Conservation (phyloP, 2,113 vertebrate species). For the Tamias sibiricus region DNA sequence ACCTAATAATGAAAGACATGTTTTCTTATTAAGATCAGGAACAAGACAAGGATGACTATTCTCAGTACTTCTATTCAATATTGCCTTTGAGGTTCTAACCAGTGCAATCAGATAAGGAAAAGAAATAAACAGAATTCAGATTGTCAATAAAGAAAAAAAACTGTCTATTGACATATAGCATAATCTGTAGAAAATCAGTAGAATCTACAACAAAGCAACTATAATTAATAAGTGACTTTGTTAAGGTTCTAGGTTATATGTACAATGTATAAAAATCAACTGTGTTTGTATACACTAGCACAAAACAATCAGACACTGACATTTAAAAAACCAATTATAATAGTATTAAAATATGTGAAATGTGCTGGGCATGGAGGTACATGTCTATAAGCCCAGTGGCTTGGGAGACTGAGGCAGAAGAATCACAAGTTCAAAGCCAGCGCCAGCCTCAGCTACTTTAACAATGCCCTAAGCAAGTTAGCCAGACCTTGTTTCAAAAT, state of each 20-base stretch:
- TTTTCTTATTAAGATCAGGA: neutral
- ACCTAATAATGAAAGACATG: neutral
- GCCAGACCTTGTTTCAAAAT: no score
- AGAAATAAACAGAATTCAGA: neutral
- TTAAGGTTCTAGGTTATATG: neutral
- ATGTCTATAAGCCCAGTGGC: no score
- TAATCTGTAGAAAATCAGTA: conserved; percentile 11
- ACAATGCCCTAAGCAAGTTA: no score
- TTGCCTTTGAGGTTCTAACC: neutral
- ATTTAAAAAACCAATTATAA: neutral
- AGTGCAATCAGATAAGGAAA: neutral
- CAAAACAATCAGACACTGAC: no score
- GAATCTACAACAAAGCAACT: neutral
- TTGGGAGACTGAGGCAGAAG: no score
- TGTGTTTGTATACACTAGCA: neutral
- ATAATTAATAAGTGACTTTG: neutral
- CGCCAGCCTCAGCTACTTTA: no score
- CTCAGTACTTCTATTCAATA: neutral
- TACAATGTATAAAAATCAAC: neutral
- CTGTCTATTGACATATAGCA: neutral
- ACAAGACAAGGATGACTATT: neutral
- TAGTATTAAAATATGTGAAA: neutral
- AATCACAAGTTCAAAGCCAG: no score
- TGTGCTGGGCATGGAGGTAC: no score
- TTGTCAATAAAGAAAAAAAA: neutral